Evolutionary conservation across 2,113 vertebrate species (phyloP), one percentile per base, ranked within the genome.

Genomic region (Tetrao urogallus): DNA sequence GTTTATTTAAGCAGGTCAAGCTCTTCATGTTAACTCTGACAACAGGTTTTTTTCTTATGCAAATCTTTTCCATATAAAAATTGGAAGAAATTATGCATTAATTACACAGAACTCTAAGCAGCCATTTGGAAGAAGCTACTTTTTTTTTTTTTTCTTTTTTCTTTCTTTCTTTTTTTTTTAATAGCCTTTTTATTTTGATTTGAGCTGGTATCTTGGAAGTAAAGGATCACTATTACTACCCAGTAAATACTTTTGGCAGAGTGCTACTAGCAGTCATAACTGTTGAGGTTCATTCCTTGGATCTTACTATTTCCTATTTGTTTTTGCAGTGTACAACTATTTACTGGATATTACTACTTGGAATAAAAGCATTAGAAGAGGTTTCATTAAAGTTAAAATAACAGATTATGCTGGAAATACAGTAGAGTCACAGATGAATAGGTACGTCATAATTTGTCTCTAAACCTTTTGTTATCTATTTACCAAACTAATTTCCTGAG

Each of bases 361-460:
- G 98, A 99, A 98, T 88, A 95, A 96, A 90, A 95, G 88, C 8
- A 74, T 38, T 20, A 98, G 75, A 18, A 98, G 95, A 96, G 98
- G 98, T 45, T 98, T 97, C 90, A 95, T 99, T 42, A 98, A 96
- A 20, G 80, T 99, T 83, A 98, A 98, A 97, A 94, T 99, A 28
- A 94, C 94, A n/a, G 92, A 97, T 47, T 40, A 88, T 52, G 34
- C 64, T 86, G 95, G 88, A 48, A 83, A 97, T 72, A 88, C 96
- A 73, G 75, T 96, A 5, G 98, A 98, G 92, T 96, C 98, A 1
- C 93, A 97, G 54, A 96, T 97, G 4, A 97, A 98, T 79, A 97
- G 97, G 99, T 99, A 95, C 92, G 98, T 97, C 70, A 18, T 72
- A 36, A 40, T 90, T 90, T 79, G 32, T 58, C 24, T 69, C n/a